phyloP scores from a whole-genome alignment of 2,888 invertebrate species.

The Aleiodes testaceus region DNA sequence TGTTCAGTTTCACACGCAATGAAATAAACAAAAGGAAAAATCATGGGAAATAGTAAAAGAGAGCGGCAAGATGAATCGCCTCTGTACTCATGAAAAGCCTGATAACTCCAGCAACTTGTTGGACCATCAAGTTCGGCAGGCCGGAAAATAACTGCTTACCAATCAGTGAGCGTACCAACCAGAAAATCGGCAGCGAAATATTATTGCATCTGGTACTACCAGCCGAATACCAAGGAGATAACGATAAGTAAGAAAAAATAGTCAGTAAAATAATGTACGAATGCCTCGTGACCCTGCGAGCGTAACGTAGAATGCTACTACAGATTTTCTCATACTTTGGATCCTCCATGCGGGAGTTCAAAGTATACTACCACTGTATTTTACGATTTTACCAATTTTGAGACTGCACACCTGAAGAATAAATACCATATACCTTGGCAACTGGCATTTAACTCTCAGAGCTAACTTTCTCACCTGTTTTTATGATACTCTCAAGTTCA shows the following conservation, averaged over 20 bases:
- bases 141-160: constrained; percentile 67
- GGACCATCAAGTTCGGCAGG: constrained; percentile 57
- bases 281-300: constrained; percentile 68
- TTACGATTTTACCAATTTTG: constrained; percentile 34
- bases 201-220: neutral
- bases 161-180: constrained; percentile 65
- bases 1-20: constrained; percentile 26
- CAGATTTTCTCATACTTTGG: constrained; percentile 15
- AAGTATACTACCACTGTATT: constrained; percentile 33
- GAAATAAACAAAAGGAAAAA: constrained; percentile 57
- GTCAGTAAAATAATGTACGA: constrained; percentile 57
- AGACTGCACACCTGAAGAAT: constrained; percentile 2
- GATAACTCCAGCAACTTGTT: constrained; percentile 38
- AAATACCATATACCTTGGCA: constrained; percentile 1
- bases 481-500: constrained; percentile 1
- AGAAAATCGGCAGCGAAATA: constrained; percentile 53
- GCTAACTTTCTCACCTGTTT: constrained; percentile 8
- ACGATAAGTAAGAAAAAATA: neutral
- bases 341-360: constrained; percentile 12
- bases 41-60: constrained; percentile 50
- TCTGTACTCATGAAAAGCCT: constrained; percentile 34
- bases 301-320: constrained; percentile 67
- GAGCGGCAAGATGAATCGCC: constrained; percentile 50
- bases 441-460: neutral
- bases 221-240: neutral